phyloP scores from a whole-genome alignment of 2,113 vertebrate genomes.

The Silurus meridionalis region DNA sequence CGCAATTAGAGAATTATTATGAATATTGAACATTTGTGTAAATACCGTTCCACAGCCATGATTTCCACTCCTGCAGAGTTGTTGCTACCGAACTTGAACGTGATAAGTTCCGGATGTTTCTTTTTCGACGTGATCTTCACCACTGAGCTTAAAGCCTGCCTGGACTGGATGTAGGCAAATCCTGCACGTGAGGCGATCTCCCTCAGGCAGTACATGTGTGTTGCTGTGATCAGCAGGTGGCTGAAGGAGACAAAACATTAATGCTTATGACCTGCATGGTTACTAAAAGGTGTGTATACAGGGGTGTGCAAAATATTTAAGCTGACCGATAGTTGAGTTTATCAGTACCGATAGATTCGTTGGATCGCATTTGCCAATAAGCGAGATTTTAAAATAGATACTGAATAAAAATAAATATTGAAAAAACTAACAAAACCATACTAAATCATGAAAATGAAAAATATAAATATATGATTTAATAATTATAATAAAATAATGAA shows the following conservation, averaged over 20 bases:
- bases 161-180: conserved; percentile 95
- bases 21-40: neutral
- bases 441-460: too few species aligned
- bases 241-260: conserved; percentile 64
- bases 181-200: conserved; percentile 93
- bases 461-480: too few species aligned
- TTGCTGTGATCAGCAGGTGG: conserved; percentile 92
- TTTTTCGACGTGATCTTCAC: conserved; percentile 99
- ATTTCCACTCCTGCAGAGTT: conserved; percentile 91
- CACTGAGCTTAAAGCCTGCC: conserved; percentile 92
- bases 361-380: too few species aligned
- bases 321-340: too few species aligned
- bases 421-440: too few species aligned
- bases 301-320: neutral
- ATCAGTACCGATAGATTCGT: too few species aligned
- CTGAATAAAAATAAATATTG: too few species aligned
- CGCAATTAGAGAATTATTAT: neutral
- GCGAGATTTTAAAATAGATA: too few species aligned
- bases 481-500: too few species aligned
- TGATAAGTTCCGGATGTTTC: conserved; percentile 97
- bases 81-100: conserved; percentile 97
- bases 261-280: neutral
- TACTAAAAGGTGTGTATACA: neutral
- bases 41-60: conserved; percentile 89
- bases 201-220: conserved; percentile 97